phyloP scores from a whole-genome alignment of 2,888 invertebrate genomes.

The Apamea crenata region DNA sequence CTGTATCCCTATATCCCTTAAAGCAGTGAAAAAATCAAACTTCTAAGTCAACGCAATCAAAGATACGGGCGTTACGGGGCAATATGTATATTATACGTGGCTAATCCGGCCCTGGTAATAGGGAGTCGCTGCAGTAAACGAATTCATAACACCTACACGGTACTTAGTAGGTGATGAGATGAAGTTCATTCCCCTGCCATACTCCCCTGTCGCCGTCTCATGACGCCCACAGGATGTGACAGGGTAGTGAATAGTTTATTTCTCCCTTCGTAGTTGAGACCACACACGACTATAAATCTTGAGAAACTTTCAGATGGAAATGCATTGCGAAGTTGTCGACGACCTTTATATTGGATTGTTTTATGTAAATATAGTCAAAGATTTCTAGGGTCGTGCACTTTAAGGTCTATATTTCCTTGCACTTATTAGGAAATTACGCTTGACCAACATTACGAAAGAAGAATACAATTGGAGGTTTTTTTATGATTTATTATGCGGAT shows the following conservation, averaged over 20 bases:
- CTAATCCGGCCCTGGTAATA: not conserved
- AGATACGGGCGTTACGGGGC: too few relatives aligned
- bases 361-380: not conserved
- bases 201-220: not conserved
- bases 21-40: too few relatives aligned
- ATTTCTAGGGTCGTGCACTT: not conserved
- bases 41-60: too few relatives aligned
- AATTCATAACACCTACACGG: not conserved
- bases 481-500: too few relatives aligned
- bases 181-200: not conserved
- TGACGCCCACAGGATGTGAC: not conserved
- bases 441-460: not conserved
- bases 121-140: not conserved
- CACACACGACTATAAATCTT: slow-evolving; percentile 34
- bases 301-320: slow-evolving; percentile 23
- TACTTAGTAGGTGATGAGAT: not conserved
- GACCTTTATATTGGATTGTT: not conserved
- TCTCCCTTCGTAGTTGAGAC: not conserved
- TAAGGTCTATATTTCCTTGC: not conserved
- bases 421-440: not conserved
- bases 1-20: too few relatives aligned
- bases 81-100: too few relatives aligned
- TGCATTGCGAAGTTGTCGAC: slow-evolving; percentile 10
- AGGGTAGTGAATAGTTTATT: slow-evolving; percentile 27
- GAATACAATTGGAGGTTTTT: not conserved